A percentile compares a stretch with the other conserved stretches of the same genome.
phyloP scores from a whole-genome alignment of 2,113 vertebrate genomes.

The Tragelaphus scriptus region DNA sequence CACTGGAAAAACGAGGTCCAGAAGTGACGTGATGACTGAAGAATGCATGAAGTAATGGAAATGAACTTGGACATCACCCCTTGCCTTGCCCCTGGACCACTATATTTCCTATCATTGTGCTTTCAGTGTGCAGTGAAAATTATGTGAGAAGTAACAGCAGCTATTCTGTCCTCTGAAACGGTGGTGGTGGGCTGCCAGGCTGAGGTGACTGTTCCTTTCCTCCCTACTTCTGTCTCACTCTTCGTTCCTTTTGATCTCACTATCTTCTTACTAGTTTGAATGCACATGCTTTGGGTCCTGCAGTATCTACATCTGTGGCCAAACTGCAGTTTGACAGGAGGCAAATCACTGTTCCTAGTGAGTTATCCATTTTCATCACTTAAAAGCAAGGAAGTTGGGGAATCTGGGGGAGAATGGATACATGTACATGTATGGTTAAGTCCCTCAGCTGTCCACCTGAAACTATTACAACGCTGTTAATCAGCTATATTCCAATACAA shows the following conservation, averaged over 20 bases:
- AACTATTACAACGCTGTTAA: no score
- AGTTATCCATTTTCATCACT: background rate
- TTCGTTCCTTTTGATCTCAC: background rate
- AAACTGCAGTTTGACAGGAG: background rate
- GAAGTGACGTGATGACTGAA: background rate
- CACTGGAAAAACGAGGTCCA: background rate
- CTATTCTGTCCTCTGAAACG: background rate
- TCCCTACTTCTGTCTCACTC: background rate
- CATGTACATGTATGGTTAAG: no score
- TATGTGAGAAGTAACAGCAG: background rate
- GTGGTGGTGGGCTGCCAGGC: background rate
- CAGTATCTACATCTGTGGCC: background rate
- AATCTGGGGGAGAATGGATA: no score
- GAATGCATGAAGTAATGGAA: background rate
- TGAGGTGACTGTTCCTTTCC: background rate
- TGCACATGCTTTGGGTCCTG: background rate
- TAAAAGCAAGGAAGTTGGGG: background rate
- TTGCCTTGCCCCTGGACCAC: background rate
- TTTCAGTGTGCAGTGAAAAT: background rate
- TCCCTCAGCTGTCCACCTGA: no score
- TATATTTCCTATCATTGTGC: background rate
- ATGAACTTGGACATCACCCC: background rate
- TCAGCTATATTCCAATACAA: no score
- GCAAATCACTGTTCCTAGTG: background rate
- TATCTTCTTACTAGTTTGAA: background rate